Evolutionary conservation across 2,113 vertebrate species (phyloP), one percentile per base, ranked within the genome.

Genomic region (Shinisaurus crocodilurus): DNA sequence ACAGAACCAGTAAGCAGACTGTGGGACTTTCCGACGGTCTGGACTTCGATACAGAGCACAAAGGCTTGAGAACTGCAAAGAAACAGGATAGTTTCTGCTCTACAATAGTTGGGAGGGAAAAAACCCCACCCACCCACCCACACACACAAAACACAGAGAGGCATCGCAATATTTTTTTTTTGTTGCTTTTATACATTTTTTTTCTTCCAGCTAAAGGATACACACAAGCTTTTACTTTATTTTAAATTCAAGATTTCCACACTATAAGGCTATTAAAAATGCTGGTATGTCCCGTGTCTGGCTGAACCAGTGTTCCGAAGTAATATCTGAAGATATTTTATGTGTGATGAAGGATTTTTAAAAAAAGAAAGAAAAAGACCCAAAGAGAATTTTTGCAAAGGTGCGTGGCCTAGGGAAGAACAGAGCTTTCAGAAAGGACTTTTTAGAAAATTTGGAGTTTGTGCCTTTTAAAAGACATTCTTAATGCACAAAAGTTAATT

Each of bases 201-300:
- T 32, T 6, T 27, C 72, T 70, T 69, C 83, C 72, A 32, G 89
- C 89, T 80, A 79, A 48, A 85, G 43, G 16, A 70, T 54, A 80
- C 74, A 90, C 89, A 54, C 60, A 85, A 79, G 45, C 32, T 70
- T 90, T 85, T 85, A 43, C 75, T 76, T 85, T 45, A 48, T 72
- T 75, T 85, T 40, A 79, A 80, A 80, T 90, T 86, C 89, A 90
- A 90, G 83, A 57, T 79, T 69, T 80, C 75, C 89, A 85, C 82
- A 90, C 89, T 90, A 90, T 90, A 90, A 90, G 89, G 83, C 89
- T 90, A 90, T 90, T 85, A 43, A 85, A 85, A 85, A 90, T 85
- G 89, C 89, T 90, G 89, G 89, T 80, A 90, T 80, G n/a, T 90
- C n/a, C 7, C 2, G 40, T 79, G 34, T 37, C 27, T 29, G 34